These are phyloP conservation scores for Electrophaes corylata DNA, from an alignment of 2,888 invertebrate genomes.

Conservation along the genomic window DNA sequence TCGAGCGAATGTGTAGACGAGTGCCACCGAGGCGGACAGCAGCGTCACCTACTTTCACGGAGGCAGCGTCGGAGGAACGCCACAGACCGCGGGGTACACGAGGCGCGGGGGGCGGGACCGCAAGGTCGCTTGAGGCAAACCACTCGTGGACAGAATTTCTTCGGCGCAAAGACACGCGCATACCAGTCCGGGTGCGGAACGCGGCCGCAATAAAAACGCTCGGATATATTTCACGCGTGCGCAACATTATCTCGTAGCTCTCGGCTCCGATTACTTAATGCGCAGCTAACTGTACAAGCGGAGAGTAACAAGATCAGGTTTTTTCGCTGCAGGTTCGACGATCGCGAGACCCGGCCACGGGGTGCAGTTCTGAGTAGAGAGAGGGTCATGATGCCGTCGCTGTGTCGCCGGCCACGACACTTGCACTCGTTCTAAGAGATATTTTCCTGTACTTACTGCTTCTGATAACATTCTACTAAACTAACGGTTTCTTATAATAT, in stretches of 20 bases:
- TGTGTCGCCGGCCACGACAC: constrained; percentile 21
- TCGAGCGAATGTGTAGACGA: constrained; percentile 55
- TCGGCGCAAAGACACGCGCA: constrained; percentile 74
- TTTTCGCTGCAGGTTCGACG: constrained; percentile 76
- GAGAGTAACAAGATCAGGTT: constrained; percentile 79
- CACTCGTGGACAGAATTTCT: constrained; percentile 80
- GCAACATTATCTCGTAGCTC: constrained; percentile 81
- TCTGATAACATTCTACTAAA: constrained; percentile 7
- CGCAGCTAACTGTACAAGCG: constrained; percentile 77
- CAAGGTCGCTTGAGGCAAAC: constrained; percentile 84
- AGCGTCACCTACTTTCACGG: constrained; percentile 78
- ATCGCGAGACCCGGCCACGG: constrained; percentile 60
- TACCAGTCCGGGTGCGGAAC: constrained; percentile 73
- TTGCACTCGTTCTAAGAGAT: constrained; percentile 9
- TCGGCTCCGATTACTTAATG: constrained; percentile 82
- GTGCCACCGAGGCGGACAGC: constrained; percentile 50
- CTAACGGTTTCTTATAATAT: constrained; percentile 10
- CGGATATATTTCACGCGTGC: constrained; percentile 83
- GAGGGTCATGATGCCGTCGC: constrained; percentile 39
- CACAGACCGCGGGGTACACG: constrained; percentile 37
- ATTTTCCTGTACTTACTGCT: constrained; percentile 10
- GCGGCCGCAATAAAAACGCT: constrained; percentile 79
- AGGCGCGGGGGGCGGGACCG: constrained; percentile 50
- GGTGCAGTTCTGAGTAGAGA: constrained; percentile 52
- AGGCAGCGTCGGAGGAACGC: constrained; percentile 59